These are phyloP conservation scores for Botia almorhae DNA, from an alignment of 2,797 vertebrate species.

Conservation along the genomic window DNA sequence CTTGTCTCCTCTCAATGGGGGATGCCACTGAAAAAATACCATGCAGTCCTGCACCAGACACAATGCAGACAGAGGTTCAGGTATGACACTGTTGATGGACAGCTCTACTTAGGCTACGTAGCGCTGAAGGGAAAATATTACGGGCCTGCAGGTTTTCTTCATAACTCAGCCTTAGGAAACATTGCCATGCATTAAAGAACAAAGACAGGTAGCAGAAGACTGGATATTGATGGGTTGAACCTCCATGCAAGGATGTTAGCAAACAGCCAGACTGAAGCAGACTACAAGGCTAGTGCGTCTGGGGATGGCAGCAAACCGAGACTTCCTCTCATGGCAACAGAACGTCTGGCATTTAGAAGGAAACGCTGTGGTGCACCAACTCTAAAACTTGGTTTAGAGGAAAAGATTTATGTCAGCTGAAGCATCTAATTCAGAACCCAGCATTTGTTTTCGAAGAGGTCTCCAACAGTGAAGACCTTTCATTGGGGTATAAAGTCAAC, in stretches of 20 bases:
- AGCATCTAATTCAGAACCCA: conserved; percentile 57
- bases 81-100: conserved; percentile 51
- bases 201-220: conserved; percentile 8
- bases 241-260: conserved; percentile 56
- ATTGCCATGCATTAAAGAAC: conserved; percentile 35
- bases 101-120: conserved; percentile 32
- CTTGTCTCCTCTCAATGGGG: conserved; percentile 67
- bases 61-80: conserved; percentile 71
- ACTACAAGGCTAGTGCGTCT: conserved; percentile 49
- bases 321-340: conserved; percentile 48
- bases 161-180: conserved; percentile 6
- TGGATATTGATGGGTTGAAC: conserved; percentile 14
- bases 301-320: conserved; percentile 64
- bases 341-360: conserved; percentile 53
- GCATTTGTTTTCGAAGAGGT: conserved; percentile 16
- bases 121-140: conserved; percentile 60
- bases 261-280: conserved; percentile 59
- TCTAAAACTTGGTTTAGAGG: conserved; percentile 58
- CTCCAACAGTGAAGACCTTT: conserved; percentile 4
- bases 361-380: conserved; percentile 58
- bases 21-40: conserved; percentile 67
- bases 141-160: conserved; percentile 11
- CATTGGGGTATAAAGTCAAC: conserved; percentile 11
- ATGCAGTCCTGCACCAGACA: conserved; percentile 76
- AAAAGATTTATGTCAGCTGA: conserved; percentile 61